A percentile compares a stretch with the other conserved stretches of the same genome.
Evolutionary conservation across 1,140 invertebrate species (phyloP).

Genomic region (Orchesella cincta): DNA sequence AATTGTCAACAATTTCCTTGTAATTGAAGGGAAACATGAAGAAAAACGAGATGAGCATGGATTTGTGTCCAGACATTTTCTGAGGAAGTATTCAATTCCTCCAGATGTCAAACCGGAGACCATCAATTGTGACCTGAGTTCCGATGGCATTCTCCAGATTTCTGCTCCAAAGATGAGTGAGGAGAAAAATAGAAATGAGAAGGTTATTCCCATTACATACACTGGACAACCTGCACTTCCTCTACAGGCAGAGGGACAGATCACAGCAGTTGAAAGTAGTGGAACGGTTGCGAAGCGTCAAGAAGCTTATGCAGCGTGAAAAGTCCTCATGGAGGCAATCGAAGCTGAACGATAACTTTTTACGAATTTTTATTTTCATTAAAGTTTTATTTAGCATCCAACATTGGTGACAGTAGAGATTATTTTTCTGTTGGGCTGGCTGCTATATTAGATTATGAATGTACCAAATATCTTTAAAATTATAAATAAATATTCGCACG

Average conservation of each 20-base stretch:
- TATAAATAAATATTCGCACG: too few relatives aligned
- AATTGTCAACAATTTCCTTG: slow-evolving; percentile 77
- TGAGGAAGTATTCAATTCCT: slow-evolving; percentile 67
- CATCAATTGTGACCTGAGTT: slow-evolving; percentile 12
- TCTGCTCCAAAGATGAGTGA: background rate
- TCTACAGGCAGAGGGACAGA: background rate
- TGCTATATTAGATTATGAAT: too few relatives aligned
- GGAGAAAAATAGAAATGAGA: background rate
- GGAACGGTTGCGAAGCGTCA: too few relatives aligned
- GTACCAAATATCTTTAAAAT: too few relatives aligned
- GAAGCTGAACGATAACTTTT: too few relatives aligned
- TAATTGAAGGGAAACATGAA: slow-evolving; percentile 81
- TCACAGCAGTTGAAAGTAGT: too few relatives aligned
- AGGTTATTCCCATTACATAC: slow-evolving; percentile 14
- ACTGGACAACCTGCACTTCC: slow-evolving; percentile 5
- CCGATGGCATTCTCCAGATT: slow-evolving; percentile 16
- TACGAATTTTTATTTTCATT: too few relatives aligned
- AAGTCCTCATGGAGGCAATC: too few relatives aligned
- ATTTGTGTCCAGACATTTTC: slow-evolving; percentile 74
- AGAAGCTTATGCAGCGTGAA: too few relatives aligned
- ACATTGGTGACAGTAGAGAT: too few relatives aligned
- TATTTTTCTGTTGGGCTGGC: too few relatives aligned
- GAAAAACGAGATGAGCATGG: slow-evolving; percentile 78
- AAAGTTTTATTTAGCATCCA: too few relatives aligned
- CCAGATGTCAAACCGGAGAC: slow-evolving; percentile 18